These are phyloP conservation scores for Octomys mimax DNA, from an alignment of 2,797 vertebrate genomes.

Conservation along the genomic window DNA sequence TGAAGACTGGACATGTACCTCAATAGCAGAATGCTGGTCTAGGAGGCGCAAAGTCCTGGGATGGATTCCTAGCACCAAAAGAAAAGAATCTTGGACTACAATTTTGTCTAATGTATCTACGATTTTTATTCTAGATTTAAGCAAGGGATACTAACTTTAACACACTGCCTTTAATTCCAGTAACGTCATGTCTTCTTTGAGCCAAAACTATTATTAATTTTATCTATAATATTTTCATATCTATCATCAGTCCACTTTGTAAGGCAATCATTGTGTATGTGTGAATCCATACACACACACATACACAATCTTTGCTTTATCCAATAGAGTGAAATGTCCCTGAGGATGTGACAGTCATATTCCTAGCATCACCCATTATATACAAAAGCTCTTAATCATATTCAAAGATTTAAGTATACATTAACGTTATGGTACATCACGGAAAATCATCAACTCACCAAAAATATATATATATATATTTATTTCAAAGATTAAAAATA, in stretches of 20 bases:
- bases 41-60: background rate
- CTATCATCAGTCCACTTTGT: background rate
- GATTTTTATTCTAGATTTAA: constrained; percentile 54
- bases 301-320: background rate
- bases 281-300: background rate
- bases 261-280: background rate
- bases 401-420: background rate
- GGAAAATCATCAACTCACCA: constrained; percentile 16
- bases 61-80: background rate
- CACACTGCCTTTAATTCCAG: background rate
- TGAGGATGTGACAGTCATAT: background rate
- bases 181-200: background rate
- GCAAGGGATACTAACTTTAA: constrained; percentile 16
- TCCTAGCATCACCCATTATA: background rate
- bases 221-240: background rate
- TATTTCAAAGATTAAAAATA: background rate
- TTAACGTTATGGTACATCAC: background rate
- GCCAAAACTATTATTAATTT: background rate
- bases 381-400: background rate
- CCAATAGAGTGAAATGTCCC: background rate
- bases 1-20: background rate
- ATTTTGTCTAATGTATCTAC: background rate
- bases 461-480: background rate
- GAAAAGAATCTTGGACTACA: background rate
- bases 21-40: background rate